These are phyloP conservation scores for Eidolon helvum DNA, from an alignment of 2,113 vertebrate genomes.

Conservation along the genomic window DNA sequence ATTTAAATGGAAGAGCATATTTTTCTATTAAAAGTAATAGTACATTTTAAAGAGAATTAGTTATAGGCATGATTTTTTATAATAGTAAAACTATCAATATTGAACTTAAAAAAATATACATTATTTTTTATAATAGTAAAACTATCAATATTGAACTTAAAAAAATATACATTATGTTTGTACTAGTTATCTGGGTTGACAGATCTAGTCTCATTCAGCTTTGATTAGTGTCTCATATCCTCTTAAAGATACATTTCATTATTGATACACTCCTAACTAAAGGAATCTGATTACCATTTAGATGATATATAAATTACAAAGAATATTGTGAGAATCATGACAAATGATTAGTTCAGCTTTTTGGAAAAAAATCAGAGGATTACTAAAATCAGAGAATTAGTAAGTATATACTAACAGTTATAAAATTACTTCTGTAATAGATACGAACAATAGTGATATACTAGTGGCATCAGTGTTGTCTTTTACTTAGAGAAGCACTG, in stretches of 20 bases:
- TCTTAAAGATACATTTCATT: not conserved
- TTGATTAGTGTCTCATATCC: not conserved
- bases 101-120: not conserved
- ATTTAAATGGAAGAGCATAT: not conserved
- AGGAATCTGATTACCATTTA: not conserved
- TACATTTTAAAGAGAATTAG: not conserved
- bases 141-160: not conserved
- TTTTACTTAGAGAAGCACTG: not conserved
- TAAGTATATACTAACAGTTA: not conserved
- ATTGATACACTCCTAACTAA: not conserved
- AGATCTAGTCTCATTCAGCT: not conserved
- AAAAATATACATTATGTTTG: not conserved
- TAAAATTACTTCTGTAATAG: not conserved
- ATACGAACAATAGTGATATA: not conserved
- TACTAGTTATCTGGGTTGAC: not conserved
- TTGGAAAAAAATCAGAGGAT: not conserved
- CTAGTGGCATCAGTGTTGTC: not conserved
- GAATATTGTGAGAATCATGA: not conserved
- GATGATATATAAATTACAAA: not conserved
- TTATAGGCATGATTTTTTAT: not conserved
- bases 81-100: not conserved
- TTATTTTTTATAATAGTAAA: not conserved
- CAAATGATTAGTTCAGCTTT: not conserved
- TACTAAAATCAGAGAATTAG: not conserved
- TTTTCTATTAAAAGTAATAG: not conserved